phyloP scores from a whole-genome alignment of 2,797 vertebrate genomes.

The Fratercula arctica region DNA sequence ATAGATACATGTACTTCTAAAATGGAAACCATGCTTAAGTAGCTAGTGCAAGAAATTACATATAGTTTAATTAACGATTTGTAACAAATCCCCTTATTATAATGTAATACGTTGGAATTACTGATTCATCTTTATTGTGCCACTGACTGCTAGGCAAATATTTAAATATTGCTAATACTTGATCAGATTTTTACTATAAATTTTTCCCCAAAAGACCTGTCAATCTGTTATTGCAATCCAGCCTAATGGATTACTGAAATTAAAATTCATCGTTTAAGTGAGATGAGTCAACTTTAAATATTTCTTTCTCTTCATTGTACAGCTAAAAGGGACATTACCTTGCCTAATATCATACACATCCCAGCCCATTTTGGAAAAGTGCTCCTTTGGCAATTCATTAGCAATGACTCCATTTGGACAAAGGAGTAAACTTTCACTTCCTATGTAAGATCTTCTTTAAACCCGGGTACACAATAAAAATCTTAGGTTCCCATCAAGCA shows the following conservation, averaged over 20 bases:
- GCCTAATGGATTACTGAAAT: slow-evolving; percentile 43
- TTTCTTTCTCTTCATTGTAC: background rate
- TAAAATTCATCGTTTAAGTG: background rate
- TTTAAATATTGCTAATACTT: slow-evolving; percentile 18
- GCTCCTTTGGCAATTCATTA: slow-evolving; percentile 38
- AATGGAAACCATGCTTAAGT: background rate
- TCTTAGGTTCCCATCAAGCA: background rate
- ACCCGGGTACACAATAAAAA: background rate
- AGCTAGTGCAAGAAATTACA: slow-evolving; percentile 57
- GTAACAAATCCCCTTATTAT: background rate
- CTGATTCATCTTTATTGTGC: background rate
- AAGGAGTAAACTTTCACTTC: background rate
- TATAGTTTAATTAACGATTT: background rate
- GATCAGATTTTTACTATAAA: background rate
- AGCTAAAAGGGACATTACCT: background rate
- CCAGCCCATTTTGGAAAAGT: background rate
- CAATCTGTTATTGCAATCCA: slow-evolving; percentile 25
- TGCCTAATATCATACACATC: background rate
- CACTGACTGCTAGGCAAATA: slow-evolving; percentile 11
- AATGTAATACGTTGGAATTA: background rate
- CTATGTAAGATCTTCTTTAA: background rate
- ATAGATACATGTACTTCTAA: slow-evolving; percentile 42
- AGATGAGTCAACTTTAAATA: background rate
- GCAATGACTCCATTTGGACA: background rate
- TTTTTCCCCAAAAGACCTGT: background rate